These are phyloP conservation scores for Pitangus sulphuratus DNA, from an alignment of 2,797 vertebrate genomes.

Conservation along the genomic window DNA sequence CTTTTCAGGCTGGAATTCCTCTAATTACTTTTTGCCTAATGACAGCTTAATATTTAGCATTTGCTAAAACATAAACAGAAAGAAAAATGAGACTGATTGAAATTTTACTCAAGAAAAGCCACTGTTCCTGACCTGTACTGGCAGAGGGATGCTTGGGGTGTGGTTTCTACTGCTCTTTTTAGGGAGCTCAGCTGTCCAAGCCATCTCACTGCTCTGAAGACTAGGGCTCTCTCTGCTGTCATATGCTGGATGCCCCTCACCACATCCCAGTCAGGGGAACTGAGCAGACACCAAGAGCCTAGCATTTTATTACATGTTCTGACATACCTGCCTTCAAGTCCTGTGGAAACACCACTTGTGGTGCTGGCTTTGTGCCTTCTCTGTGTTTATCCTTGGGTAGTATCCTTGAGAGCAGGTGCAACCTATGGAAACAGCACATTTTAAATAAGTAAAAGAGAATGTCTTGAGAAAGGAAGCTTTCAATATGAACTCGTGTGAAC, in stretches of 20 bases:
- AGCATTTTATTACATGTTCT: background rate
- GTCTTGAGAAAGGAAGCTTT: background rate
- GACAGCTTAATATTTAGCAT: background rate
- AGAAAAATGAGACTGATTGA: background rate
- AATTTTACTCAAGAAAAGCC: background rate
- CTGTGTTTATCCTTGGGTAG: background rate
- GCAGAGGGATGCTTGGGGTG: background rate
- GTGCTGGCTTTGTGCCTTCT: background rate
- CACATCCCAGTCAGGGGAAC: background rate
- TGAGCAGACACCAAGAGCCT: background rate
- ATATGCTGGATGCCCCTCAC: background rate
- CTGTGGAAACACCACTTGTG: background rate
- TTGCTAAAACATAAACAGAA: background rate
- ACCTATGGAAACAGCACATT: background rate
- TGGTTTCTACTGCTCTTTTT: background rate
- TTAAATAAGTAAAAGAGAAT: background rate
- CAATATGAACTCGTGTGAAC: background rate
- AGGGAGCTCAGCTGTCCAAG: background rate
- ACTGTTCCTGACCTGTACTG: background rate
- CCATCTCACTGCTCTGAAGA: background rate
- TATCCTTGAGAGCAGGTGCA: background rate
- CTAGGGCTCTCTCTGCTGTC: background rate
- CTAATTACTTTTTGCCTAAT: background rate
- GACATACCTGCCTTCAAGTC: background rate
- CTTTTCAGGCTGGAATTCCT: background rate